phyloP scores from a whole-genome alignment of 1,140 invertebrate species.

The Octopus bimaculoides region DNA sequence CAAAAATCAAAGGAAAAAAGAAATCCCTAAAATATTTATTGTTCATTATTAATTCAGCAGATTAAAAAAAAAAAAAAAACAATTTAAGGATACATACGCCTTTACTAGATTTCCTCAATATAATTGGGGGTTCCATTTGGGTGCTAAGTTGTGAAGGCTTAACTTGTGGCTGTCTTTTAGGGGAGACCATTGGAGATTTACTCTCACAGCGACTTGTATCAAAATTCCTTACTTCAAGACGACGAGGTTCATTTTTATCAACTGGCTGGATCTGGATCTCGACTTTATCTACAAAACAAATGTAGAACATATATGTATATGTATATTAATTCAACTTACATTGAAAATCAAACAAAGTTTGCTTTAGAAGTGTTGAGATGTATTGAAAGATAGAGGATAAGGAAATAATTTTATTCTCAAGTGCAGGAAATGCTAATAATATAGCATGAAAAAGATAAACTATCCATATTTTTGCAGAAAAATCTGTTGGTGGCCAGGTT shows the following conservation, averaged over 20 bases:
- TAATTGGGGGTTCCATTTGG: background rate
- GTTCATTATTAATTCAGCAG: no score
- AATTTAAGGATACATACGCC: background rate
- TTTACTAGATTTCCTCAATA: background rate
- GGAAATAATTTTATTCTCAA: no score
- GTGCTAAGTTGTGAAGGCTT: background rate
- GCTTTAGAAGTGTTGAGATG: no score
- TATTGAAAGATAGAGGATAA: no score
- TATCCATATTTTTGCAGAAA: no score
- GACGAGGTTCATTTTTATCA: background rate
- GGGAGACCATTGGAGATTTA: background rate
- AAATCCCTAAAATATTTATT: no score
- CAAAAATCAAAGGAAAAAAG: no score
- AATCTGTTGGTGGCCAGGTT: no score
- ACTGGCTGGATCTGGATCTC: background rate
- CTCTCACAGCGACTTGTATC: background rate
- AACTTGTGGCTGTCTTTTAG: background rate
- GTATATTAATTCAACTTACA: no score
- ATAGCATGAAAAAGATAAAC: no score
- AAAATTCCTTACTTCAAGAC: background rate
- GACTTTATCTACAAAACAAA: background rate
- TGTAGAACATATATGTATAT: background rate
- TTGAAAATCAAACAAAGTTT: no score
- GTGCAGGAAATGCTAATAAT: no score
- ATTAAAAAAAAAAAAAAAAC: background rate